These are phyloP conservation scores for Nothobranchius furzeri DNA, from an alignment of 2,113 vertebrate genomes.

Conservation along the genomic window DNA sequence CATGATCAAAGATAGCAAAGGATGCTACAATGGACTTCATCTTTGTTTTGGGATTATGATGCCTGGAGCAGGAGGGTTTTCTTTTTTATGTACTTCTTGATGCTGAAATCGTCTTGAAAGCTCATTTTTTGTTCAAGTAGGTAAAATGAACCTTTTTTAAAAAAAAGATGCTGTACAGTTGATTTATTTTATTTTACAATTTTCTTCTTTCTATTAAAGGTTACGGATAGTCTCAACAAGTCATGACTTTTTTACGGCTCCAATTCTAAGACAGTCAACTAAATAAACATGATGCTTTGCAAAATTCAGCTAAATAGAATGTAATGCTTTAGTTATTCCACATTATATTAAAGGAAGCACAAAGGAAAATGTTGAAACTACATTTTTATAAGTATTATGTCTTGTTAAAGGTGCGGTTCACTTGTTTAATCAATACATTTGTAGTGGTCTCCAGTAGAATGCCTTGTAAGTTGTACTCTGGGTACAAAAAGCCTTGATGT, in stretches of 20 bases:
- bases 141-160: neutral
- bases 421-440: no score
- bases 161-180: neutral
- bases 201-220: no score
- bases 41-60: conserved; percentile 5
- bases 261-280: neutral
- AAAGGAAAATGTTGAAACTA: no score
- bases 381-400: no score
- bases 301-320: neutral
- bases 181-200: neutral
- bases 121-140: neutral
- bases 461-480: no score
- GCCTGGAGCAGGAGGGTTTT: neutral
- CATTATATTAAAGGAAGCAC: no score
- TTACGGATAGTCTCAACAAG: neutral
- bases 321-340: no score
- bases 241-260: neutral
- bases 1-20: conserved; percentile 39
- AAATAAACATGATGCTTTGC: neutral
- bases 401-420: no score
- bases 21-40: conserved; percentile 17
- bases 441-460: no score
- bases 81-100: neutral
- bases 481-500: no score
- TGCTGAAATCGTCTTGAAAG: neutral